These are phyloP conservation scores for Luperina nickerlii DNA, from an alignment of 2,888 invertebrate genomes.

Conservation along the genomic window DNA sequence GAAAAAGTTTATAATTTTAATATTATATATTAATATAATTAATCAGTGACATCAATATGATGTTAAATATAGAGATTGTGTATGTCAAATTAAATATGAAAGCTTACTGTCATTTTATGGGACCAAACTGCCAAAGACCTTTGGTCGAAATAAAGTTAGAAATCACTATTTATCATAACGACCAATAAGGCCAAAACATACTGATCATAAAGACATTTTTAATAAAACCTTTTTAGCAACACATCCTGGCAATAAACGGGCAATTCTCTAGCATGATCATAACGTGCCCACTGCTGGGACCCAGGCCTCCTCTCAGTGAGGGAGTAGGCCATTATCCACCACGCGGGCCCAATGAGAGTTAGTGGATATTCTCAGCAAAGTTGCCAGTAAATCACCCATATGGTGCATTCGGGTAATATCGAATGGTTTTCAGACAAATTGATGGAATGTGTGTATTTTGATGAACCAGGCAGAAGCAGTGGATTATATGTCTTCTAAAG, in stretches of 20 bases:
- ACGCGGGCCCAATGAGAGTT: too few relatives aligned
- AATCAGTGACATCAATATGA: conserved; percentile 26
- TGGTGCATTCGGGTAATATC: too few relatives aligned
- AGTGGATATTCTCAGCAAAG: too few relatives aligned
- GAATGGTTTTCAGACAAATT: too few relatives aligned
- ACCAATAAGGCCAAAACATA: conserved; percentile 10
- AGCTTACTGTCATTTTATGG: conserved; percentile 52
- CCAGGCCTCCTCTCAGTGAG: too few relatives aligned
- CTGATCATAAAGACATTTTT: conserved; percentile 19
- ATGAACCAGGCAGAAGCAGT: too few relatives aligned
- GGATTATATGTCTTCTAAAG: too few relatives aligned
- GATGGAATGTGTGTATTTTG: too few relatives aligned
- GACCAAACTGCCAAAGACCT: conserved; percentile 53
- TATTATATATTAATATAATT: conserved; percentile 31
- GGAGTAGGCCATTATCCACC: too few relatives aligned
- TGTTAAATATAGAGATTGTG: conserved; percentile 43
- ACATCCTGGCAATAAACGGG: not conserved
- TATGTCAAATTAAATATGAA: conserved; percentile 39
- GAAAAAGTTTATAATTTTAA: conserved; percentile 35
- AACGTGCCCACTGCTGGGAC: too few relatives aligned
- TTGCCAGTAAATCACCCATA: conserved; percentile 8
- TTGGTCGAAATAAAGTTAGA: conserved; percentile 16
- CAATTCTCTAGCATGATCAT: not conserved
- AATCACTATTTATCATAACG: not conserved
- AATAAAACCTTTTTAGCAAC: not conserved